Evolutionary conservation across 2,797 vertebrate species (phyloP), one percentile per base, ranked within the genome.

Genomic region (Hafferia zeledoni): DNA sequence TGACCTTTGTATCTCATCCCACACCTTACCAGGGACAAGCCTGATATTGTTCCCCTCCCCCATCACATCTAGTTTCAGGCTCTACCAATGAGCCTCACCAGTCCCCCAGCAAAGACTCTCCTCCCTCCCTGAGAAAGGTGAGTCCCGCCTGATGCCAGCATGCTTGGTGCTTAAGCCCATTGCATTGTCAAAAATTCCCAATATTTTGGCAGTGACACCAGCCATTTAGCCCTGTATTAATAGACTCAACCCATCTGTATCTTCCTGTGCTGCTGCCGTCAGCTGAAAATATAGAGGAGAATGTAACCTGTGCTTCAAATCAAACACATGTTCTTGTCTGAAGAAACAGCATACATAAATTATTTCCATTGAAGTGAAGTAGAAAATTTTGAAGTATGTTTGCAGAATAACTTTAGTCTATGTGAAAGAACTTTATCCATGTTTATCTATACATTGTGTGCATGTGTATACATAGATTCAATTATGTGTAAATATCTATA

Each of bases 1-100:
- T 49, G 49, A 49, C 43, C 12, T 47, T 39, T n/a, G 22, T 44
- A n/a, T 39, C 17, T 60, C 28, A 39, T 19, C 28, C 56, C 28
- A 31, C 33, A 49, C 13, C 12, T 75, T 31, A 47, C 47, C 47
- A 41, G 0, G 1, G 8, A 23, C 14, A 19, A 60, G 30, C 8
- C 53, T 55, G 33, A 31, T 60, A 31, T 13, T 41, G 28, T 33
- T 4, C 3, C 33, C 12, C 33, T 16, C 39, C 17, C 14, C 8
- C 12, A 35, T 47, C 33, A 18, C 25, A 41, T 11, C 41, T 41
- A 41, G 31, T 15, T 9, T 30, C 41, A 68, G 59, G 41, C 5
- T 75, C 31, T 75, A 22, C 11, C 33, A 47, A 5, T 14, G 24
- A 18, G 19, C 71, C 11, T 9, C 0, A 0, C 24, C 59, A 64